Evolutionary conservation across 2,113 vertebrate genomes (phyloP), one percentile per base, ranked within the genome.

Genomic region (Tyrannus savana): DNA sequence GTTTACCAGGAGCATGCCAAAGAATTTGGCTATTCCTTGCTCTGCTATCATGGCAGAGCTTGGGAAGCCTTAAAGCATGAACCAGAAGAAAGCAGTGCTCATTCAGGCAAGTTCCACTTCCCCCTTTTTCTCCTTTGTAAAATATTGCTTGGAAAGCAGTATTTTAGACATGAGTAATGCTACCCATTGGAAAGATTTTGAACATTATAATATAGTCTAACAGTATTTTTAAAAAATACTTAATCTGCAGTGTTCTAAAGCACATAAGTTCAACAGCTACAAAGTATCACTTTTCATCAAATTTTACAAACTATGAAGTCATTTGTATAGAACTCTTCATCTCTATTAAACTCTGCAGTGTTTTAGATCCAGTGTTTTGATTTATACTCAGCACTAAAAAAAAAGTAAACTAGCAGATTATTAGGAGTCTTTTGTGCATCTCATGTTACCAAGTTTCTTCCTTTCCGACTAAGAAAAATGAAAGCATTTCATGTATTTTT

Each of bases 21-120:
- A 91, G 67, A 87, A 89, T 82, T 67, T 95, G 72, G 80, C 78
- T 92, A 56, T 88, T 96, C 87, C 89, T 52, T 93, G 90, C 72
- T 80, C 58, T 90, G 85, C 90, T 84, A 4, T 47, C 78, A 87
- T 88, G 64, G 63, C 82, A 91, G 87, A 83, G 82, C 59, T 62
- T 80, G 67, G 33, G 82, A 82, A 85, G 60, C 63, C 72, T 85
- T 71, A 74, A 63, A 77, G 72, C 63, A 84, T 42, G 93, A 49
- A 73, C 41, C 56, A 68, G 71, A 85, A 80, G 28, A 77, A 25
- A 87, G 41, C 68, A 74, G 44, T 21, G 44, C 41, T 78, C 16
- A 1, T 67, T 49, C 73, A 79, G 46, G 59, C 59, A 87, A 91
- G 50, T 63, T 58, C 58, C 49, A 55, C 81, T 50, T 76, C 19